Evolutionary conservation across 2,888 invertebrate genomes (phyloP), one percentile per base, ranked within the genome.

Genomic region (Cenopis cana): DNA sequence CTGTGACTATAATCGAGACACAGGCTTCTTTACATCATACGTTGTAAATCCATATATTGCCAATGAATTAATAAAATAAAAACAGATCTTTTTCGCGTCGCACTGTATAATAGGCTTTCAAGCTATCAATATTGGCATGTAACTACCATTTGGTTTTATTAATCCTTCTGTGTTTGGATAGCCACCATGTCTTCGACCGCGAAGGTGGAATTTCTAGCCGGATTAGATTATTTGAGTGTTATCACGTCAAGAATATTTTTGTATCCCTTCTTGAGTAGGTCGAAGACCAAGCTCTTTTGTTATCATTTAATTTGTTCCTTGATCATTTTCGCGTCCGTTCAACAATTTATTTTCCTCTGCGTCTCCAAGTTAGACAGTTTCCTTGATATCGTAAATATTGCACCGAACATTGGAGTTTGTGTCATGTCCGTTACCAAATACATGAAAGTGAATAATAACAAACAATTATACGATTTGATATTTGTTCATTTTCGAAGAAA

Each of bases 331-430:
- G 88, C 89, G 3, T 80, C 82, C 0, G 49, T 74, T 1, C 91
- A 91, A 70, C 78, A 91, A 8, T 74, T 82, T 2, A 55, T 84
- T 0, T 83, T 87, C 6, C 75, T 91, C 11, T 81, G 80, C n/a
- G 72, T 83, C 10, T 81, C 80, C 8, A 82, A 81, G 6, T 79
- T 85, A 8, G 76, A 78, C n/a, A 81, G 88, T 77, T 87, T 84
- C 81, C 80, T 90, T 8, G 86, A 88, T 62, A 78, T 91, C 1
- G 83, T 89, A 3, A 88, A 90, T 57, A 82, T 90, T 0, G 87
- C 87, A 8, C 91, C 92, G 0, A 91, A 91, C 69, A 79, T 90
- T 0, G 91, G 90, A 14, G 89, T 85, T 0, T 85, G 85, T 65
- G 68, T 88, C 8, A 85, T 91, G 81, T 82, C 89, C 0, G 69